Percentiles rank a stretch among this genome's conserved stretches.
phyloP scores from a whole-genome alignment of 2,113 vertebrate species.

The Enhydra lutris region DNA sequence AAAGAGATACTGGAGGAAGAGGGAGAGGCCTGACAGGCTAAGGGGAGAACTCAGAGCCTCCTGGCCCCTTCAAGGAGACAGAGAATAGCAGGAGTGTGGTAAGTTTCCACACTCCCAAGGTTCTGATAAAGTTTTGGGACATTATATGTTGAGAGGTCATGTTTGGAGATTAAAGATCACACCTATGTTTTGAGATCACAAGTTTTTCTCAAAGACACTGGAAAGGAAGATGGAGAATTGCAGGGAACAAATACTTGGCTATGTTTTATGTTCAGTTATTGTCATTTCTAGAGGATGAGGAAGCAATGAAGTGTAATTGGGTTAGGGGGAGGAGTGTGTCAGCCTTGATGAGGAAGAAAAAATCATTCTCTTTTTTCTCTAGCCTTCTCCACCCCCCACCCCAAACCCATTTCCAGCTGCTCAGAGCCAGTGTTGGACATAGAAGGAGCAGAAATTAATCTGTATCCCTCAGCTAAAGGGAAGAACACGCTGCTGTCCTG shows the following conservation, averaged over 20 bases:
- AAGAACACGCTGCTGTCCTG: background rate
- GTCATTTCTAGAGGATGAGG: background rate
- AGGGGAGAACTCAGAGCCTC: background rate
- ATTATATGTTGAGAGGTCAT: background rate
- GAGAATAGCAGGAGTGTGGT: rapidly evolving
- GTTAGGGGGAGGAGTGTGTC: background rate
- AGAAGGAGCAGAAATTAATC: background rate
- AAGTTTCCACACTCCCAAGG: background rate
- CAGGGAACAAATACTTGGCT: background rate
- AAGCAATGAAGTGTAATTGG: background rate
- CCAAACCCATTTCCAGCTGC: background rate
- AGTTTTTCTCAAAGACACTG: background rate
- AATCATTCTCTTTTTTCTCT: background rate
- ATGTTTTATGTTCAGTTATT: background rate
- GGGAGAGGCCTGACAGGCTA: background rate
- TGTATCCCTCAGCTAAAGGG: background rate
- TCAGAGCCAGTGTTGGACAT: background rate
- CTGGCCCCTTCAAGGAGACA: background rate
- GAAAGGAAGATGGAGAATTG: background rate
- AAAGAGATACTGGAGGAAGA: background rate
- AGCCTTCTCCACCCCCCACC: background rate
- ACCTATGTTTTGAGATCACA: background rate
- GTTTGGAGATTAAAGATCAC: background rate
- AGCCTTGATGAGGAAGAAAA: background rate
- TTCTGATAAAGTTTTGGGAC: background rate